Evolutionary conservation across 2,797 vertebrate species (phyloP), one percentile per base, ranked within the genome.

Genomic region (Hoplostethus atlanticus): DNA sequence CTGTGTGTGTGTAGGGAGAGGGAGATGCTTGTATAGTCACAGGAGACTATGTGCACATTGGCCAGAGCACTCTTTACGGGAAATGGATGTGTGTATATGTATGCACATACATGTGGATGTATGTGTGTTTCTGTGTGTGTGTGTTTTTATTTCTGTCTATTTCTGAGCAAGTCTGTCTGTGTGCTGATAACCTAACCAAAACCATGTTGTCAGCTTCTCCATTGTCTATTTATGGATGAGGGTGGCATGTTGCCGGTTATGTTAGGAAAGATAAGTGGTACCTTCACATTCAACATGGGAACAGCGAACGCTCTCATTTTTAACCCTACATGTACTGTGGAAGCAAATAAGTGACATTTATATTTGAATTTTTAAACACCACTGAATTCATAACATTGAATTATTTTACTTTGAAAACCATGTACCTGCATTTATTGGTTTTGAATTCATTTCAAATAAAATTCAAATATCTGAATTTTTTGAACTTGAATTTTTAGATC

Each of bases 161-260:
- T 56, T 69, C 61, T 89, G 78, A 80, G 75, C 66, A 73, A 2
- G 71, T 40, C 81, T 85, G 76, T 80, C 77, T 88, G 66, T 82
- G 79, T 71, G 13, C 69, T 64, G 77, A 89, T 81, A 87, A 87
- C 79, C 70, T 47, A 40, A 69, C 47, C 47, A 77, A 64, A 66
- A 40, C 57, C 48, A 73, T 71, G 73, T 72, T 54, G 60, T 87
- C 81, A 82, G 75, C 68, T 65, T 67, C 44, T 58, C 76, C 69
- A 44, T 70, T 74, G 79, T 76, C 71, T 89, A 59, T 87, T 82
- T 79, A 60, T 73, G 63, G 64, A 74, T 76, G 71, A 68, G 68
- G 59, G 30, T 60, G 83, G 77, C 73, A 79, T 67, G 70, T 57
- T 40, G n/a, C 65, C 73, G 71, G 66, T 83, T 87, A 67, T 51